These are phyloP conservation scores for Xiphophorus hellerii DNA, from an alignment of 2,113 vertebrate species.

Conservation along the genomic window DNA sequence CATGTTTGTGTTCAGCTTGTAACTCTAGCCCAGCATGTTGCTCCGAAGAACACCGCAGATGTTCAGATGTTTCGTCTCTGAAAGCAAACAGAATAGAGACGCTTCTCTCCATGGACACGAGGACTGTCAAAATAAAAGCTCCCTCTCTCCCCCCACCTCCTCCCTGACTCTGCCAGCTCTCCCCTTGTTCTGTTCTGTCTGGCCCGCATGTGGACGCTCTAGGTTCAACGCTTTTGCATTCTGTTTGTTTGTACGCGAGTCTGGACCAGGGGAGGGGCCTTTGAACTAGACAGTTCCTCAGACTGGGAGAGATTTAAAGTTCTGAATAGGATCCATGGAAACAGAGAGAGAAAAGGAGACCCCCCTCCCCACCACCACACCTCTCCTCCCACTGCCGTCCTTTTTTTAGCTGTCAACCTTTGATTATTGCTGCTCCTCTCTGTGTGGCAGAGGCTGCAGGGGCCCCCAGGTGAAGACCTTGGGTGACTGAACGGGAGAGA, in stretches of 20 bases:
- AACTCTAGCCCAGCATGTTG: constrained; percentile 69
- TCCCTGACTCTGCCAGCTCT: constrained; percentile 8
- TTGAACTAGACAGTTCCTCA: constrained; percentile 26
- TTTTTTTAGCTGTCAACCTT: constrained; percentile 20
- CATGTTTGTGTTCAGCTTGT: constrained; percentile 69
- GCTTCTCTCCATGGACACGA: constrained; percentile 51
- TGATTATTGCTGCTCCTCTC: constrained; percentile 53
- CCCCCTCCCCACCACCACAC: constrained; percentile 5
- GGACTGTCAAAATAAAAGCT: constrained; percentile 69
- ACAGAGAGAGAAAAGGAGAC: constrained; percentile 16
- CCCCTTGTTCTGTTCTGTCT: neutral
- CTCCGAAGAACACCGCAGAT: constrained; percentile 68
- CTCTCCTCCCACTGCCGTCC: constrained; percentile 30
- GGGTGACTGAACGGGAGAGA: constrained; percentile 11
- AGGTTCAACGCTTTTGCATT: neutral
- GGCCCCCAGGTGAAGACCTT: constrained; percentile 53
- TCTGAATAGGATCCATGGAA: constrained; percentile 7
- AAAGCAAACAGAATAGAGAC: constrained; percentile 72
- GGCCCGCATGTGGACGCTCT: constrained; percentile 2
- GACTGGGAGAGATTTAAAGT: constrained; percentile 46
- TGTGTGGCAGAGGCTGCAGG: constrained; percentile 19
- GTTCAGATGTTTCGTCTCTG: constrained; percentile 73
- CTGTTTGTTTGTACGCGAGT: constrained; percentile 18
- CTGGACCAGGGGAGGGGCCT: constrained; percentile 7
- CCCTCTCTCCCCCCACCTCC: neutral